Evolutionary conservation across 2,888 invertebrate genomes (phyloP), one percentile per base, ranked within the genome.

Genomic region (Papilio gigon): DNA sequence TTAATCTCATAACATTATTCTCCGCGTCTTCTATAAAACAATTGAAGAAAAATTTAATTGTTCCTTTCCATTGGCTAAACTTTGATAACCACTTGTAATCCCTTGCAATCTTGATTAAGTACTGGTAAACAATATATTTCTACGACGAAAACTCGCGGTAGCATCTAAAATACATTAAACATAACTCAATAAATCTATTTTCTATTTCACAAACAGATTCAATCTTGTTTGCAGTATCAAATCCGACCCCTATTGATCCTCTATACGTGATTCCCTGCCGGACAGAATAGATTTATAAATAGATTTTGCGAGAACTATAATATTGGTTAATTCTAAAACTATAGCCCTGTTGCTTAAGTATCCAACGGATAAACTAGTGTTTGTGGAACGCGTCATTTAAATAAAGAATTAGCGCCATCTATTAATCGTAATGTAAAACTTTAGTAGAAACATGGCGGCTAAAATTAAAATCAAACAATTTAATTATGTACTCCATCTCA

Each of bases 281-380:
- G 33, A 47, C 33, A 33, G 63, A 63, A 63, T 63, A 63, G 33
- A 50, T 33, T 47, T 35, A 47, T 63, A 47, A 61, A 61, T 61
- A 60, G 22, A 22, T 42, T 42, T 40, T 12, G 6, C 22, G 8
- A 37, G 14, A 59, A 50, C 20, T 22, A 9, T 50, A 14, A 5
- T 50, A 50, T 47, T 5, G 22, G 11, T 35, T 35, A 35, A 9
- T 9, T 35, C 33, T 6, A 11, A 1, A 35, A n/a, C n/a, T n/a
- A n/a, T n/a, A n/a, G n/a, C n/a, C n/a, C n/a, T n/a, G n/a, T n/a
- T n/a, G n/a, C n/a, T n/a, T n/a, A n/a, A n/a, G n/a, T n/a, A n/a
- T n/a, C n/a, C n/a, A n/a, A n/a, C n/a, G n/a, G n/a, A n/a, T n/a
- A n/a, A n/a, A n/a, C n/a, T n/a, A 33, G 33, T 33, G 33, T 33